Evolutionary conservation across 2,888 invertebrate species (phyloP), one percentile per base, ranked within the genome.

Genomic region (Lasius fuliginosus): DNA sequence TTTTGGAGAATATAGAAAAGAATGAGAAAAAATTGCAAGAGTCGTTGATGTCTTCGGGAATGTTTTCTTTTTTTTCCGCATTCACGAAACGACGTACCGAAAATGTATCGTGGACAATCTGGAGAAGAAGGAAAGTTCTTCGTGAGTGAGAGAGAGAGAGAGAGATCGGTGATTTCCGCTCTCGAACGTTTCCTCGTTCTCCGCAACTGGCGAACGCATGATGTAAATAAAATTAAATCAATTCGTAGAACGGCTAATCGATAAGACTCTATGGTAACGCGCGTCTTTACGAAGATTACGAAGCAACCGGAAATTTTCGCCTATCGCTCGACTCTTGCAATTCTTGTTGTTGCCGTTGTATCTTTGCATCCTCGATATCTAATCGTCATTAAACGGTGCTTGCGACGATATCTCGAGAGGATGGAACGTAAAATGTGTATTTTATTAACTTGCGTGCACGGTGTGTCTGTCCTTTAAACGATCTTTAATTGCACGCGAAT

Each of bases 281-380:
- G 65, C 84, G 46, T 73, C 8, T 87, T 82, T 62, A 49, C 9
- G 85, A 87, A 85, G 88, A 86, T 82, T 62, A 49, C 9, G 85
- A 87, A 85, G 88, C 71, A 71, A 69, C 12, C 40, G 68, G 65
- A 85, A 64, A 77, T 60, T 68, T 71, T 53, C 33, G 23, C 36
- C 49, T 42, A 42, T 42, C 15, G 27, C 5, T 46, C 15, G 23
- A 0, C 9, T 69, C 40, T n/a, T 53, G 5, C 15, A 33, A 1
- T 64, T 4, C 3, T 64, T 36, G 4, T 36, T 40, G 23, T n/a
- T 64, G 9, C 27, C 5, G 18, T 5, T 33, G 6, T 33, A 18
- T n/a, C 11, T 3, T 23, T 15, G 33, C 33, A n/a, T 53, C 2
- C 0, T 53, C 9, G n/a, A 30, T 18, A 33, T 33, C 5, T 36